phyloP scores from a whole-genome alignment of 92 coral and sea anemone genomes.

The Virgularia gustaviana region DNA sequence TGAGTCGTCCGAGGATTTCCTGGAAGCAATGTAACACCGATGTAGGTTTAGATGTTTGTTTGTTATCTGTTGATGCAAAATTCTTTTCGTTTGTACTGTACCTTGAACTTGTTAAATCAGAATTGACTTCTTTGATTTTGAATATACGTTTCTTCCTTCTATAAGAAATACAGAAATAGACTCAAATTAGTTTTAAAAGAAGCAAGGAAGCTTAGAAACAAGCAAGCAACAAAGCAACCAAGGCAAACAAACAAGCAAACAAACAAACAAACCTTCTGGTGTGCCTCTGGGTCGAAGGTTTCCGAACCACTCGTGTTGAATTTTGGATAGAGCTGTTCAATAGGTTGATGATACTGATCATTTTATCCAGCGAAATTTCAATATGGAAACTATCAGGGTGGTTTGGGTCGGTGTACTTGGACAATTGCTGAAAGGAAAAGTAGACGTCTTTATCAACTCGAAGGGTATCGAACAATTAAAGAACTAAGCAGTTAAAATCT shows the following conservation, averaged over 20 bases:
- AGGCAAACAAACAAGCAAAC: background rate
- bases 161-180: background rate
- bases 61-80: too few species aligned
- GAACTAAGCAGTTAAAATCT: background rate
- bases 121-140: conserved; percentile 16
- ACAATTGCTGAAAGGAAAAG: conserved; percentile 74
- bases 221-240: too few species aligned
- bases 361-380: conserved; percentile 81
- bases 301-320: conserved; percentile 42
- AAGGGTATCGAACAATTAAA: too few species aligned
- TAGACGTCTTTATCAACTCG: too few species aligned
- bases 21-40: background rate
- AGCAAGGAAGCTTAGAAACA: too few species aligned
- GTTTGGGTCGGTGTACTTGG: conserved; percentile 80
- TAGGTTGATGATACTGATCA: conserved; percentile 88
- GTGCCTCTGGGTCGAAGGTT: conserved; percentile 1
- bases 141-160: conserved; percentile 1
- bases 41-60: too few species aligned
- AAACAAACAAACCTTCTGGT: background rate
- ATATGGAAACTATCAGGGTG: conserved; percentile 96
- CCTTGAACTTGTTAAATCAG: conserved; percentile 16
- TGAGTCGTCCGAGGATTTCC: conserved; percentile 31
- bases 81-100: background rate
- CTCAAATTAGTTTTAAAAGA: too few species aligned
- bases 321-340: conserved; percentile 93